These are phyloP conservation scores for Scarus forsteni DNA, from an alignment of 2,797 vertebrate species.

Conservation along the genomic window DNA sequence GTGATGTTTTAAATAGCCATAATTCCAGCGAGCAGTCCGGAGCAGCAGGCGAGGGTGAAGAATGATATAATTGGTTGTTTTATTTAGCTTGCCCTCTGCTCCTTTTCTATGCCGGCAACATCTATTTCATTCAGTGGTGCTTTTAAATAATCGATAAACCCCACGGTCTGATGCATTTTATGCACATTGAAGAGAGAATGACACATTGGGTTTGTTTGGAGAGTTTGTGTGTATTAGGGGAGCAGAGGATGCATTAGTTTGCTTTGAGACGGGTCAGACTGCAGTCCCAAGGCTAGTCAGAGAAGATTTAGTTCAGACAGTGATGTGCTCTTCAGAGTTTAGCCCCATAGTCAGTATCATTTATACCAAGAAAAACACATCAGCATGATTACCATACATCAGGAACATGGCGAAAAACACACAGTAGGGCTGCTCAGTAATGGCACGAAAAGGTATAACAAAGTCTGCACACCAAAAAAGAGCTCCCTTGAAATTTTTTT, in stretches of 20 bases:
- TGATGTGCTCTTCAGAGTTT: neutral
- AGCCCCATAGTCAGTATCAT: neutral
- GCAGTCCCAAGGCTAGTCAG: constrained; percentile 15
- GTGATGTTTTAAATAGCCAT: constrained; percentile 58
- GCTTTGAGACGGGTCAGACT: constrained; percentile 21
- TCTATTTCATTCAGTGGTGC: constrained; percentile 69
- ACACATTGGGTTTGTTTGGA: constrained; percentile 52
- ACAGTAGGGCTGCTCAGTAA: neutral
- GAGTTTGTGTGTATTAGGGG: constrained; percentile 7
- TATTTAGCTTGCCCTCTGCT: constrained; percentile 61
- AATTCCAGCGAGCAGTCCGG: constrained; percentile 38
- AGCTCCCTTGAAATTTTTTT: too few species aligned
- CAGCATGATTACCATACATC: constrained; percentile 32
- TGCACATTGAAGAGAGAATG: constrained; percentile 67
- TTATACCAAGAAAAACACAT: constrained; percentile 23
- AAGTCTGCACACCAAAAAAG: too few species aligned
- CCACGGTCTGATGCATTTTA: constrained; percentile 60
- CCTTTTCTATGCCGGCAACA: constrained; percentile 60
- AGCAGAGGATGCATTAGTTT: constrained; percentile 25
- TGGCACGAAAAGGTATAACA: too few species aligned
- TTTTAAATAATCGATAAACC: constrained; percentile 79
- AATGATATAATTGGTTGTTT: constrained; percentile 73
- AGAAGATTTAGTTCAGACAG: constrained; percentile 3
- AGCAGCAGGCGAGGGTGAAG: constrained; percentile 52
- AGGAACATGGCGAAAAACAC: neutral